phyloP scores from a whole-genome alignment of 2,888 invertebrate species.

The Cantharis rustica region DNA sequence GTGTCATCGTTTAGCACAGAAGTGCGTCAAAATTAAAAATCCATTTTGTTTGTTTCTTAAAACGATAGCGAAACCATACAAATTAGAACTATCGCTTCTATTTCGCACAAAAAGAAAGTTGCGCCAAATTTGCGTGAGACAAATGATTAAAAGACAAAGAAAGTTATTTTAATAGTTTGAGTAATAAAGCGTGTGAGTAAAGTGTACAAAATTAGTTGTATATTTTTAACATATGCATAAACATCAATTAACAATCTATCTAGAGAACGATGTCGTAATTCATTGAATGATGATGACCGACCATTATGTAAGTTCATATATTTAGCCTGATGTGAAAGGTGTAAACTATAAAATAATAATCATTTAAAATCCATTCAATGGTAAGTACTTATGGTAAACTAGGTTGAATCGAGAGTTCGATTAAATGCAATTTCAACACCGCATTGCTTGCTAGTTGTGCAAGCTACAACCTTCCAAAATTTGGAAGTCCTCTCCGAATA shows the following conservation, averaged over 20 bases:
- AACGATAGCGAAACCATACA: neutral
- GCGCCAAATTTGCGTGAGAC: neutral
- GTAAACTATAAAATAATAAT: neutral
- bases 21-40: neutral
- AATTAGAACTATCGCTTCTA: neutral
- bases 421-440: neutral
- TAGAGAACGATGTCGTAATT: neutral
- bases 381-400: neutral
- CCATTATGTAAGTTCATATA: neutral
- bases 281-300: neutral
- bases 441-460: neutral
- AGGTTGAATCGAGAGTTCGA: neutral
- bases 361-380: neutral
- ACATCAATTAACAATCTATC: neutral
- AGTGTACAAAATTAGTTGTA: neutral
- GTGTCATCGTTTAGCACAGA: neutral
- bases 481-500: neutral
- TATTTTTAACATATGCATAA: constrained; percentile 1
- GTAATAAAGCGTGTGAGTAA: constrained; percentile 7
- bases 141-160: constrained; percentile 6
- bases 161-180: constrained; percentile 9
- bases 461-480: neutral
- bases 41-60: neutral
- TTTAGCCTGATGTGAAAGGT: neutral
- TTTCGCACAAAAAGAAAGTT: neutral